Base-by-base conservation (phyloP, 2,888 invertebrate species). In the Ophion ventricosus region DNA sequence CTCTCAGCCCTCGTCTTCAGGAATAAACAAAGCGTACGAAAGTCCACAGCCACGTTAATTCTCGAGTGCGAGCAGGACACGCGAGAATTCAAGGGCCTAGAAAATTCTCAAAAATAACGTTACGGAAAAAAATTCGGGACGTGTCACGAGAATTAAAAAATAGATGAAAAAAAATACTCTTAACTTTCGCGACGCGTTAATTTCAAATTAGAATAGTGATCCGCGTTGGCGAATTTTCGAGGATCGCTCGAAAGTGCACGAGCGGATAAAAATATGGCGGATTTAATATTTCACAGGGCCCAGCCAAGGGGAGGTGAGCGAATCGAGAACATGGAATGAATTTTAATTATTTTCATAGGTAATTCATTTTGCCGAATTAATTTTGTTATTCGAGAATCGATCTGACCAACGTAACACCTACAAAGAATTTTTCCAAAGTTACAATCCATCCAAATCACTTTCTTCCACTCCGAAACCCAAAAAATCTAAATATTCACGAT, bases 11-110 rank as follows among this genome's bases (percentile, higher is more conserved):
- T 14, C 74, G 29, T 64, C 63, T 56, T 17, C 20, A 20, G 43
- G 49, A 66, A 64, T 67, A 69, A 82, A 82, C 77, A 82, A 76
- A 76, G 26, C 54, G 74, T 81, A 63, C 56, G 25, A 69, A 29
- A 75, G 70, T 57, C 26, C 17, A n/a, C n/a, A n/a, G 54, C 17
- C 23, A 57, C 35, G 20, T 35, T 26, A 29, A 77, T 43, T 56
- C n/a, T 66, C 66, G 26, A 76, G 66, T 23, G 57, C 11, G n/a
- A 66, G 57, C 23, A 64, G 49, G 14, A 49, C 43, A 57, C 66
- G 66, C 56, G 66, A 66, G 43, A 25, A 20, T 11, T 61, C 29
- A 35, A 64, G 54, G 29, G 43, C 25, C 17, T 56, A 25, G 56
- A 66, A 66, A 49, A 49, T 17, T 35, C 64, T 64, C 29, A 49